Evolutionary conservation across 2,888 invertebrate genomes (phyloP), one percentile per base, ranked within the genome.

Genomic region (Andricus quercusramuli): DNA sequence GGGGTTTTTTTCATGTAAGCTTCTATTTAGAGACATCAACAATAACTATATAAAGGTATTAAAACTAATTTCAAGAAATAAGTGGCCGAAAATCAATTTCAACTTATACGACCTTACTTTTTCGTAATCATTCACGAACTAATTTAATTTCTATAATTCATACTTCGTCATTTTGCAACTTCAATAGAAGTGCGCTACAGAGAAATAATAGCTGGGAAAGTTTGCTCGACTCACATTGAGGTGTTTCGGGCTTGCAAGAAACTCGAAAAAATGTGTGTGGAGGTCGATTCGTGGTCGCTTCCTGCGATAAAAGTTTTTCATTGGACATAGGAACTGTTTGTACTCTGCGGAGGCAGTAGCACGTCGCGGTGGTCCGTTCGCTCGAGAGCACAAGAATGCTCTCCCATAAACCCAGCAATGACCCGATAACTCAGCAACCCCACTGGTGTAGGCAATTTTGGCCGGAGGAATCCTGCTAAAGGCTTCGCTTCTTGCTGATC

Each of bases 361-460:
- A 47, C 64, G 80, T 78, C 77, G 68, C 81, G 80, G 82, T 82
- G 80, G 79, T 79, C 74, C 70, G 79, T 84, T 79, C 83, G 83
- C 83, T 82, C 67, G 86, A 81, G 80, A 87, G 82, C 78, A 70
- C 85, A 85, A 82, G 86, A 87, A 88, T 87, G 86, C 80, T 78
- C 83, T 76, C 77, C 79, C 82, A 83, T 88, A 88, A 87, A 85
- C 83, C 83, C 84, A 81, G 79, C 86, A 86, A 87, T 87, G 87
- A 87, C 83, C 84, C 83, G 84, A 81, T 79, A 82, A 86, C 86
- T 83, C 80, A 59, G 56, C 74, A 64, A 22, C 65, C 59, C 62
- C 59, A 25, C 32, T 47, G 59, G 59, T 68, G 77, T 59, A 76
- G 65, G 77, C 59, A 84, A 86, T 86, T 86, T 85, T 83, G 82